A percentile compares a stretch with the other conserved stretches of the same genome.
phyloP scores from a whole-genome alignment of 2,797 vertebrate species.

The Tenualosa thibaudeaui region DNA sequence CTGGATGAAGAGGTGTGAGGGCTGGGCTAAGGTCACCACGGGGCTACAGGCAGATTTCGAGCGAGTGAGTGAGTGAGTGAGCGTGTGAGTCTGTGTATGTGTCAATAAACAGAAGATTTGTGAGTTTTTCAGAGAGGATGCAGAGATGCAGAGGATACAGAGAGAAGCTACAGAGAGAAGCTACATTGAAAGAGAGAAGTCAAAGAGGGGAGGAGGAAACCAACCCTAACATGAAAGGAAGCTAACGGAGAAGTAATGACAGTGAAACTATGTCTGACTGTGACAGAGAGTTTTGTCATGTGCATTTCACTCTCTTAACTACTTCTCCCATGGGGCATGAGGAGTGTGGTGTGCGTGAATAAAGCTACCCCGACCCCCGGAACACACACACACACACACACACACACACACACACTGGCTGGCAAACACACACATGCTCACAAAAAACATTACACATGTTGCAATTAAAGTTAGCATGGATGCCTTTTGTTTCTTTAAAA shows the following conservation, averaged over 20 bases:
- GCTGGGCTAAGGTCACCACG: too few relatives aligned
- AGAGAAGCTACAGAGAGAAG: slow-evolving; percentile 1
- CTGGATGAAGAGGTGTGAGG: too few relatives aligned
- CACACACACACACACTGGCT: not conserved
- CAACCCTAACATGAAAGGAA: not conserved
- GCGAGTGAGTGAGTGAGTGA: not conserved
- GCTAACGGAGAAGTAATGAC: not conserved
- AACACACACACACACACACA: not conserved
- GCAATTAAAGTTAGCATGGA: not conserved
- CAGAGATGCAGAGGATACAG: not conserved
- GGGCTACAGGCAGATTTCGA: too few relatives aligned
- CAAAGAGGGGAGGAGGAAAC: not conserved
- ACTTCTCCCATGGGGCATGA: not conserved
- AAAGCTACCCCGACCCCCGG: not conserved
- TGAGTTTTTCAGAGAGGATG: not conserved
- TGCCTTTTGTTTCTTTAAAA: not conserved
- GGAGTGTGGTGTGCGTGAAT: not conserved
- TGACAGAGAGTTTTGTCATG: not conserved
- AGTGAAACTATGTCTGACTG: not conserved
- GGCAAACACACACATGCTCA: not conserved
- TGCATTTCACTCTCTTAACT: not conserved
- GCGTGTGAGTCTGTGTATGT: not conserved
- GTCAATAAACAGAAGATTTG: too few relatives aligned
- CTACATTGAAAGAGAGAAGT: slow-evolving; percentile 2
- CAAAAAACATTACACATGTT: not conserved